These are phyloP conservation scores for Eulemur mongoz DNA, from an alignment of 2,797 vertebrate species.

Conservation along the genomic window DNA sequence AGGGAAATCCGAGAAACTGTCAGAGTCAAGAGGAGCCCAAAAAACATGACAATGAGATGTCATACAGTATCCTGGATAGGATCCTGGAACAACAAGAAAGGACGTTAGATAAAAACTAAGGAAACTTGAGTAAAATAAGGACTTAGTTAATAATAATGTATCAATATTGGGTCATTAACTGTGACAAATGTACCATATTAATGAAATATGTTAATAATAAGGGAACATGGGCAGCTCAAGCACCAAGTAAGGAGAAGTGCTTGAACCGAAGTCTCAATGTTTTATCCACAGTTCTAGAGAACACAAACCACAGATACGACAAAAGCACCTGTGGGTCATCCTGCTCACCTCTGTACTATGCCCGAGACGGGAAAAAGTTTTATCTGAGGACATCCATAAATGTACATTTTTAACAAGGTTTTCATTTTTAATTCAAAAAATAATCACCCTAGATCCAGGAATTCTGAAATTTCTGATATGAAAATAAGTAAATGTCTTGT, in stretches of 20 bases:
- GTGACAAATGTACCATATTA: neutral
- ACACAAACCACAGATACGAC: neutral
- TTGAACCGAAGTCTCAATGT: neutral
- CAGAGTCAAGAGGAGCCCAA: neutral
- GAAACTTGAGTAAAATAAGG: neutral
- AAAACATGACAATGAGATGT: neutral
- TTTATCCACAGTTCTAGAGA: neutral
- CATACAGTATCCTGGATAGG: neutral
- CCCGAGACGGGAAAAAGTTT: neutral
- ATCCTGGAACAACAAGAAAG: neutral
- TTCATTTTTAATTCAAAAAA: conserved; percentile 29
- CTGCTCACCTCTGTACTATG: neutral
- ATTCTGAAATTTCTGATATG: conserved; percentile 43
- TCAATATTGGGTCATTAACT: neutral
- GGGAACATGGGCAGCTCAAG: neutral
- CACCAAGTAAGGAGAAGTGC: neutral
- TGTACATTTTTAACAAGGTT: neutral
- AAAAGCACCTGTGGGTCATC: neutral
- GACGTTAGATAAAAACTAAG: neutral
- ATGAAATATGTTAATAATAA: neutral
- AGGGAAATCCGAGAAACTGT: neutral
- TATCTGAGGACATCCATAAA: neutral
- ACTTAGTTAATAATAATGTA: neutral
- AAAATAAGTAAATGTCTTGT: conserved; percentile 54
- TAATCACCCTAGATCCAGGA: neutral